A percentile compares a stretch with the other conserved stretches of the same genome.
Conservation (phyloP, 1,140 invertebrate genomes). For the Zaprionus inermis region DNA sequence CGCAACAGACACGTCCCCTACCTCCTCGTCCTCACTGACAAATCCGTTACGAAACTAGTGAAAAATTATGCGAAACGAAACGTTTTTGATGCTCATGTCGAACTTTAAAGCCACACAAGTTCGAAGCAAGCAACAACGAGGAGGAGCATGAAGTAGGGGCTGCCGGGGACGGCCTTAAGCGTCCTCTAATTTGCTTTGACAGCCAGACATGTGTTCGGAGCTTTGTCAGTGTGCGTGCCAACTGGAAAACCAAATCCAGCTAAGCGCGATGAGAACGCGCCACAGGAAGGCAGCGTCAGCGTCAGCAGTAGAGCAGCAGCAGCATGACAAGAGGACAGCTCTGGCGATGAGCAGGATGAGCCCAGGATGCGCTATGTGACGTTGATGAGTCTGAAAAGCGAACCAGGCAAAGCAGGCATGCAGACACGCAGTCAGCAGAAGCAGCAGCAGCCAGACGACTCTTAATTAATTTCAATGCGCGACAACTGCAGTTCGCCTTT, state of each 20-base stretch:
- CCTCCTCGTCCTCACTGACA: neutral
- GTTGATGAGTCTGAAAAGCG: conserved; percentile 16
- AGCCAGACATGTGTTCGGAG: conserved; percentile 66
- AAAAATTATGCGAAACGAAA: conserved; percentile 57
- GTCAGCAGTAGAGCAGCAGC: conserved; percentile 2
- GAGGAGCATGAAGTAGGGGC: neutral
- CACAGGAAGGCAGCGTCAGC: conserved; percentile 29
- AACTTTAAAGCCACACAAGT: conserved; percentile 63
- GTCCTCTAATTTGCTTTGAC: conserved; percentile 76
- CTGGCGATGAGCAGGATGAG: neutral
- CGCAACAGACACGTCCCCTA: conserved; percentile 22
- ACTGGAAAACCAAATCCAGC: conserved; percentile 65
- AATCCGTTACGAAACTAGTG: conserved; percentile 34
- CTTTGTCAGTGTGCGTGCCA: conserved; percentile 77
- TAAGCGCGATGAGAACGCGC: conserved; percentile 53
- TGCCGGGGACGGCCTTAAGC: conserved; percentile 34
- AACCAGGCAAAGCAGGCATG: neutral
- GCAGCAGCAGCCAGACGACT: conserved; percentile 40
- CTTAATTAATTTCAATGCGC: conserved; percentile 73
- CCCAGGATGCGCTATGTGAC: neutral
- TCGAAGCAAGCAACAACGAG: neutral
- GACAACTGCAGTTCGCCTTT: conserved; percentile 59
- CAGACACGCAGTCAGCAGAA: neutral
- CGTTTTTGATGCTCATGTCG: conserved; percentile 30
- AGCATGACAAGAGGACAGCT: conserved; percentile 4